phyloP scores from a whole-genome alignment of 53 echinoderm and acorn worm genomes.

The Arbacia lixula region DNA sequence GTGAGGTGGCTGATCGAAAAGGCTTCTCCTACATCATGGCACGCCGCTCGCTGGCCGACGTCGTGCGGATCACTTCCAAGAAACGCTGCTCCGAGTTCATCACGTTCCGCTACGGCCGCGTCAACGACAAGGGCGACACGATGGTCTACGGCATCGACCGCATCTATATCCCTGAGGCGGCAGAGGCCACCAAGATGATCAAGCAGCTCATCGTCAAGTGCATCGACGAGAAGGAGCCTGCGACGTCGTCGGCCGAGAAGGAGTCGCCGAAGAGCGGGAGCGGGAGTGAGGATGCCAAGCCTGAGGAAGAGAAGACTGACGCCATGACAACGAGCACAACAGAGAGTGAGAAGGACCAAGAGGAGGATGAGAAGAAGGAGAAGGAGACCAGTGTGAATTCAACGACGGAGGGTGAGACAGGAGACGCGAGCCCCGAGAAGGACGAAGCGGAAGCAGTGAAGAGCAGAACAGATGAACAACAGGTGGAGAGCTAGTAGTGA shows the following conservation, averaged over 20 bases:
- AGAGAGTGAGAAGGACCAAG: background rate
- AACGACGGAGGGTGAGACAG: background rate
- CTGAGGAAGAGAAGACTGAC: conserved; percentile 9
- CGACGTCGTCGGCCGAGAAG: conserved; percentile 10
- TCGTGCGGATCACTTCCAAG: conserved; percentile 96
- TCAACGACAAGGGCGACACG: conserved; percentile 75
- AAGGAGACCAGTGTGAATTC: background rate
- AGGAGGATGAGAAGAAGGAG: conserved; percentile 20
- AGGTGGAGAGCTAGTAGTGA: conserved; percentile 49
- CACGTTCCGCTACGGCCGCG: conserved; percentile 94
- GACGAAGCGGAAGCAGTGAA: conserved; percentile 18
- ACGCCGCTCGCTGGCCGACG: conserved; percentile 80
- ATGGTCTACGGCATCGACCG: conserved; percentile 75
- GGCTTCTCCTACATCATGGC: conserved; percentile 94
- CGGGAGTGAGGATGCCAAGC: conserved; percentile 18
- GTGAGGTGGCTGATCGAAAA: conserved; percentile 78
- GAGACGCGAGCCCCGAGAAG: too few species aligned
- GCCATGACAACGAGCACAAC: background rate
- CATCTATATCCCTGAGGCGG: conserved; percentile 85
- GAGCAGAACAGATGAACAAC: conserved; percentile 27
- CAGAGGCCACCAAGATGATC: conserved; percentile 90
- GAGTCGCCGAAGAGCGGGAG: conserved; percentile 26
- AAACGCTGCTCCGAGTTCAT: conserved; percentile 97
- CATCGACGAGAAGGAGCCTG: conserved; percentile 64
- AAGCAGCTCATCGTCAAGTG: conserved; percentile 82